Evolutionary conservation across 1,140 invertebrate genomes (phyloP).

Genomic region (Drosophila ohnishii): DNA sequence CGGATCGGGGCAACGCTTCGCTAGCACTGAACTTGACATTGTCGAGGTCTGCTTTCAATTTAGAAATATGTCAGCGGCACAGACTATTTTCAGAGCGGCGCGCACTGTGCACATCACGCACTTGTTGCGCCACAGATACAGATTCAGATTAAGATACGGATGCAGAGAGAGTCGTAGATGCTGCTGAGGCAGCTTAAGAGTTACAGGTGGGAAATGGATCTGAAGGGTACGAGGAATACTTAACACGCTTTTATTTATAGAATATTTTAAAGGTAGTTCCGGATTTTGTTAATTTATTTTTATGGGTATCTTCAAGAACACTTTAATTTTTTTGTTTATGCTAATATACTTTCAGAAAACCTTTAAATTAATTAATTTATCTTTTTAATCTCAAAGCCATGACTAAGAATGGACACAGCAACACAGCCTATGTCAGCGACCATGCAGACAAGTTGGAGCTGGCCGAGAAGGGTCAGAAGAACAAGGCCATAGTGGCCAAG

Average conservation of each 20-base stretch:
- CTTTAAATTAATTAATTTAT: conserved; percentile 1
- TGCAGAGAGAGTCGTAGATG: conserved; percentile 4
- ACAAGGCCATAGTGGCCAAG: conserved; percentile 67
- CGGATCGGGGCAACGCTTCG: conserved; percentile 46
- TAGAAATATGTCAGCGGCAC: conserved; percentile 70
- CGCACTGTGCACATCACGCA: conserved; percentile 52
- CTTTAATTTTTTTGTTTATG: background rate
- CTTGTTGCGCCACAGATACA: conserved; percentile 42
- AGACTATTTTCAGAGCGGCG: conserved; percentile 58
- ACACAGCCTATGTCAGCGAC: conserved; percentile 73
- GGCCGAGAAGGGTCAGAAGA: conserved; percentile 83
- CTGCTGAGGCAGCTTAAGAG: background rate
- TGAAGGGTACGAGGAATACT: background rate
- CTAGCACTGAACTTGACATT: conserved; percentile 77
- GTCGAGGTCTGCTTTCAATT: conserved; percentile 70
- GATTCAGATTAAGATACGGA: background rate
- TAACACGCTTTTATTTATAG: background rate
- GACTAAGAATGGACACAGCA: conserved; percentile 81
- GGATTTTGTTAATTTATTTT: background rate
- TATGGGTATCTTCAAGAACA: background rate
- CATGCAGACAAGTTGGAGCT: conserved; percentile 83
- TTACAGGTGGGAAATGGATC: background rate
- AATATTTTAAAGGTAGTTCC: background rate
- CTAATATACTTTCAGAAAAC: no score
- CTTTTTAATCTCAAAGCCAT: conserved; percentile 43